Conservation (phyloP, 2,888 invertebrate genomes). For the Heliconius aoede region DNA sequence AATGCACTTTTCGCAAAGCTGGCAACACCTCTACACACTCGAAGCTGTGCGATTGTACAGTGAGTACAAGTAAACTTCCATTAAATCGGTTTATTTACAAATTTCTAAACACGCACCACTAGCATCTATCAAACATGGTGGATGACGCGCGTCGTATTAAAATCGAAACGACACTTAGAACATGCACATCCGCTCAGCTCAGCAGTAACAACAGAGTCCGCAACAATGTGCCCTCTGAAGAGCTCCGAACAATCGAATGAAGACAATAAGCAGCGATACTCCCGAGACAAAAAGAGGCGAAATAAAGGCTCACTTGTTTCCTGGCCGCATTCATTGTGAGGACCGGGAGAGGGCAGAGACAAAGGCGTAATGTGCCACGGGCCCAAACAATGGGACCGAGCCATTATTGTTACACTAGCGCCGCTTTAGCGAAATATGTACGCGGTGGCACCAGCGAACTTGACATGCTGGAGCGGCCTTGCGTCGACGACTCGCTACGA, state of each 20-base stretch:
- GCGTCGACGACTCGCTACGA: slow-evolving; percentile 46
- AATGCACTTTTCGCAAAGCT: background rate
- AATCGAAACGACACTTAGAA: slow-evolving; percentile 78
- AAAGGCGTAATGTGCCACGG: slow-evolving; percentile 84
- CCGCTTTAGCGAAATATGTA: slow-evolving; percentile 79
- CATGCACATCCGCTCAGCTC: slow-evolving; percentile 81
- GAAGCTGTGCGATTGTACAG: background rate
- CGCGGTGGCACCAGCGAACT: slow-evolving; percentile 77
- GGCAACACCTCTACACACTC: background rate
- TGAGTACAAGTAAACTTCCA: background rate
- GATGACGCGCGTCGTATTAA: slow-evolving; percentile 60
- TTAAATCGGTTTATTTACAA: background rate
- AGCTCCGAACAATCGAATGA: slow-evolving; percentile 85
- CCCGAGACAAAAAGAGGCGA: slow-evolving; percentile 85
- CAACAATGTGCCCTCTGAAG: slow-evolving; percentile 84
- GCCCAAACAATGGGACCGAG: slow-evolving; percentile 82
- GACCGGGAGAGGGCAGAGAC: slow-evolving; percentile 84
- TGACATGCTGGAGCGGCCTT: slow-evolving; percentile 75
- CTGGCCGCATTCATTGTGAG: slow-evolving; percentile 85
- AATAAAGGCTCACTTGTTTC: slow-evolving; percentile 85
- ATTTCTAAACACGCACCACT: too few relatives aligned
- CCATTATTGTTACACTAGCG: slow-evolving; percentile 83
- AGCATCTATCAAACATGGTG: slow-evolving; percentile 50
- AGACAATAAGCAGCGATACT: slow-evolving; percentile 85
- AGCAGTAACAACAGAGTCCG: slow-evolving; percentile 81